These are phyloP conservation scores for Melanerpes aurifrons DNA, from an alignment of 2,113 vertebrate genomes.

Conservation along the genomic window DNA sequence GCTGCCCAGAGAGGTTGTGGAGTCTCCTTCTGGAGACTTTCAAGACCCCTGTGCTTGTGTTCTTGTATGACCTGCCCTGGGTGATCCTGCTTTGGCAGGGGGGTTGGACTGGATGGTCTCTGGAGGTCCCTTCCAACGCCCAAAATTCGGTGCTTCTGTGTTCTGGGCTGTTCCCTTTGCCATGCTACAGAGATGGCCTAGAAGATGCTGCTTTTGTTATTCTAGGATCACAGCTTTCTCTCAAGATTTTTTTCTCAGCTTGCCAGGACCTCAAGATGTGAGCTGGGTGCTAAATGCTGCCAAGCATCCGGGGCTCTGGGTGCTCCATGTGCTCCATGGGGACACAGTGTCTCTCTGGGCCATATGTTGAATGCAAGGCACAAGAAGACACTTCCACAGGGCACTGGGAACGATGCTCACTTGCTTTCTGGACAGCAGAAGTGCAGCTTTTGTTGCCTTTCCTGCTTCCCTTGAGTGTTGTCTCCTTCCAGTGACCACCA, in stretches of 20 bases:
- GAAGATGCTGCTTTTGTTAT: constrained; percentile 27
- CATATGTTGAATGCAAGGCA: background rate
- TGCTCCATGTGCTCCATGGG: background rate
- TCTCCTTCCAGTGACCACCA: background rate
- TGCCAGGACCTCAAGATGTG: background rate
- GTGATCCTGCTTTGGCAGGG: too few species aligned
- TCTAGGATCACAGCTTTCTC: constrained; percentile 45
- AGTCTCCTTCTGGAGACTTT: too few species aligned
- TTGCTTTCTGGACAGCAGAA: background rate
- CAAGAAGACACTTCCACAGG: background rate
- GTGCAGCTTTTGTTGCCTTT: background rate
- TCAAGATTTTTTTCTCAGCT: constrained; percentile 39
- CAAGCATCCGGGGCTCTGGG: background rate
- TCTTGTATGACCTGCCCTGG: too few species aligned
- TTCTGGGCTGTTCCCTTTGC: background rate
- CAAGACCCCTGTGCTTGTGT: too few species aligned
- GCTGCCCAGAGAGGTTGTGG: too few species aligned
- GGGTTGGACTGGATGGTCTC: too few species aligned
- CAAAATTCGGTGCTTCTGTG: too few species aligned
- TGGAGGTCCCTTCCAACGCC: too few species aligned
- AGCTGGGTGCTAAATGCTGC: background rate
- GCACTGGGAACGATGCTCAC: background rate
- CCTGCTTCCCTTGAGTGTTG: background rate
- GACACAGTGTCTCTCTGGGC: background rate
- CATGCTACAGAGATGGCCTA: background rate